Percentiles rank a stretch among this genome's conserved stretches.
Evolutionary conservation across 2,888 invertebrate genomes (phyloP).

Genomic region (Protonemura montana): DNA sequence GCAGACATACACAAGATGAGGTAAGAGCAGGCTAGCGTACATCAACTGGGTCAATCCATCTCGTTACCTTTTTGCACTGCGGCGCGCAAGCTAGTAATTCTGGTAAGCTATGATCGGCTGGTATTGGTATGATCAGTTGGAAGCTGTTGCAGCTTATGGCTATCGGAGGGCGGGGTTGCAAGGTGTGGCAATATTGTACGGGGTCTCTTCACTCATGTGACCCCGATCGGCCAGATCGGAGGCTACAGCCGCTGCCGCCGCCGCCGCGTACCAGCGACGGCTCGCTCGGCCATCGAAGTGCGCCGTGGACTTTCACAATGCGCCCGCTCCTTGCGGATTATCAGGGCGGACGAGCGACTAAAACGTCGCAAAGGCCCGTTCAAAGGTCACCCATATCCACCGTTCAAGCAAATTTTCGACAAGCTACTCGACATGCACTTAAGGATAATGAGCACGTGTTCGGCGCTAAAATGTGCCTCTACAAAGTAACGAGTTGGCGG

Average conservation of each 20-base stretch:
- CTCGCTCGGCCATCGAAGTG: not conserved
- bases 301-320: conserved; percentile 8
- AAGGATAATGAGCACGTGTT: too few species aligned
- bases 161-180: conserved; percentile 32
- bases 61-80: conserved; percentile 22
- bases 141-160: conserved; percentile 7
- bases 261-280: not conserved
- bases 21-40: not conserved
- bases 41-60: conserved; percentile 32
- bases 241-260: not conserved
- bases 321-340: not conserved
- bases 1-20: not conserved
- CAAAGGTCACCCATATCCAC: not conserved
- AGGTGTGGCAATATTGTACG: conserved; percentile 37
- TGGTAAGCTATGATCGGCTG: not conserved
- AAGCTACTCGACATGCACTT: too few species aligned
- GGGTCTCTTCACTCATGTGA: conserved; percentile 28
- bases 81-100: not conserved
- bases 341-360: not conserved
- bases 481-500: too few species aligned
- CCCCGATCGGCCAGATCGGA: conserved; percentile 7
- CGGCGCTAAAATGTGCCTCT: too few species aligned
- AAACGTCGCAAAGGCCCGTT: not conserved
- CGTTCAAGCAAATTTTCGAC: not conserved
- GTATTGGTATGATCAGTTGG: conserved; percentile 12